Percentiles rank a stretch among this genome's conserved stretches.
Conservation (phyloP, 2,888 invertebrate genomes). For the Ferdinandea cuprea region DNA sequence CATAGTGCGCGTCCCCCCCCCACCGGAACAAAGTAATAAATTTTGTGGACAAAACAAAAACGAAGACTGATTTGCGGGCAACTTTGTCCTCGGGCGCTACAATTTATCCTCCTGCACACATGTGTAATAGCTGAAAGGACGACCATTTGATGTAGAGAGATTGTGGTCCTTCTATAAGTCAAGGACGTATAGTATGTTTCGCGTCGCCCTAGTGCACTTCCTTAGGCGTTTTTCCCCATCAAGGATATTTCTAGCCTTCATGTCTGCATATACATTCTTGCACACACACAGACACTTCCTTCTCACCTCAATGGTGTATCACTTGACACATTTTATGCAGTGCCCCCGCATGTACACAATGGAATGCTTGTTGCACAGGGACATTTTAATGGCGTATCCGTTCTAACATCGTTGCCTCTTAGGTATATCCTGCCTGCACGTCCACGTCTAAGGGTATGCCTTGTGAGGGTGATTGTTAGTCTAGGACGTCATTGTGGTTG, state of each 20-base stretch:
- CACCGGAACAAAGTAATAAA: slow-evolving; percentile 60
- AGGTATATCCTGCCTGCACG: slow-evolving; percentile 4
- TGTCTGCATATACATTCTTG: slow-evolving; percentile 23
- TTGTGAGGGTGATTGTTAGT: slow-evolving; percentile 36
- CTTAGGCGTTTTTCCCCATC: slow-evolving; percentile 59
- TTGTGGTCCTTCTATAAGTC: slow-evolving; percentile 51
- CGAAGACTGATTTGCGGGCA: slow-evolving; percentile 67
- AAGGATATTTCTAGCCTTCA: slow-evolving; percentile 68
- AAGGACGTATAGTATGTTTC: slow-evolving; percentile 56
- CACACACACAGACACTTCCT: slow-evolving; percentile 31
- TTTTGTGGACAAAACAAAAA: slow-evolving; percentile 64
- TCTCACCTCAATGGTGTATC: slow-evolving; percentile 67
- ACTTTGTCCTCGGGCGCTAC: slow-evolving; percentile 60
- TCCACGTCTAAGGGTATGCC: slow-evolving; percentile 23
- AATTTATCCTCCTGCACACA: slow-evolving; percentile 56
- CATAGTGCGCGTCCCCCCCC: too few species aligned
- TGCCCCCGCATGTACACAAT: slow-evolving; percentile 48
- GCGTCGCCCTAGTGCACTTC: slow-evolving; percentile 58
- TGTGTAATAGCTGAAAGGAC: slow-evolving; percentile 54
- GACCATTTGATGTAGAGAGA: slow-evolving; percentile 20
- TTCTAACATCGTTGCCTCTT: slow-evolving; percentile 36
- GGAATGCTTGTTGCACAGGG: slow-evolving; percentile 68
- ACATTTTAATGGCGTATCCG: slow-evolving; percentile 71
- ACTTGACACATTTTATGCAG: slow-evolving; percentile 71
- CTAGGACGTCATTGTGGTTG: slow-evolving; percentile 32